Base-by-base conservation (phyloP, 2,113 vertebrate species). In the Ploceus nigricollis region DNA sequence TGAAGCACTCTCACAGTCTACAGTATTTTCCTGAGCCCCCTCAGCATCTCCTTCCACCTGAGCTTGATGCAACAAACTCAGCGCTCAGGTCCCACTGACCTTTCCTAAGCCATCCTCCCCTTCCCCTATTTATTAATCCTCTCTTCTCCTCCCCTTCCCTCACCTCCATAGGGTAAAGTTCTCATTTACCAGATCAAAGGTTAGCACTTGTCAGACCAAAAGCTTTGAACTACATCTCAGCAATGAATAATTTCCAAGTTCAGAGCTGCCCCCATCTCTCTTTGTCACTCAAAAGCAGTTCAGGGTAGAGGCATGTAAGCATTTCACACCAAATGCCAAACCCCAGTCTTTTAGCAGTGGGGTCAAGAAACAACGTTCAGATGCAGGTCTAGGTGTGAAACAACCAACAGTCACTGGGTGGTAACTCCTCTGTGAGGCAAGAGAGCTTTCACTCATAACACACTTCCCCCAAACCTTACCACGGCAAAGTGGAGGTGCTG, bases 171-270 rank as follows among this genome's bases (percentile, higher is more conserved):
- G 53, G 76, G 76, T 54, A 22, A 91, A 94, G 42, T 81, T 93
- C 89, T 72, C 91, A 93, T 88, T 82, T 82, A 78, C 44, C 51
- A 89, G 76, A 88, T 50, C 68, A 93, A 95, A 96, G 73, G 72
- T 88, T 88, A 89, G 76, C 51, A 45, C 72, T 42, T 77, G 60
- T 81, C 89, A 54, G 81, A 75, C 53, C 53, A 60, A 82, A 83
- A 60, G 45, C 90, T 68, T 51, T 80, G 86, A 94, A 78, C 89
- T 42, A 82, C 48, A 73, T 54, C 75, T 87, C 70, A 84, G 79
- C 65, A 88, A 65, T 84, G 57, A 83, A 39, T 31, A 66, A 56
- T 86, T 91, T 91, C 66, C 63, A 84, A 30, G 58, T 71, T 79
- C 4, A 9, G 45, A 63, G 50, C 50, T 57, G 69, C 37, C 76